Evolutionary conservation across 2,113 vertebrate genomes (phyloP).

Genomic region (Tricholaema leucomelas): DNA sequence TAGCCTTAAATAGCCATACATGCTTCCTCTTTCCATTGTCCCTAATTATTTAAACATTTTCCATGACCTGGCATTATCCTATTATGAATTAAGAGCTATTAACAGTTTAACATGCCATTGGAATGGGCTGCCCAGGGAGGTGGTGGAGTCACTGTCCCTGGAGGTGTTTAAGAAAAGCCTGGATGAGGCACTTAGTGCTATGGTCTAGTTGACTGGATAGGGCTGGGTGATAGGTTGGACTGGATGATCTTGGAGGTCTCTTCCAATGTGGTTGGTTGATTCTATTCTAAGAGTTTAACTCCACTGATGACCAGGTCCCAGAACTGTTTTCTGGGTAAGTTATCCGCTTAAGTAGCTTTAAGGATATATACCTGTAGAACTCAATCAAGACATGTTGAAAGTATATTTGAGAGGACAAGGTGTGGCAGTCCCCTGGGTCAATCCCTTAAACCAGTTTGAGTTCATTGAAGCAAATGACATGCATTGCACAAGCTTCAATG

Average conservation of each 20-base stretch:
- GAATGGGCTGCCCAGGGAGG: too few species aligned
- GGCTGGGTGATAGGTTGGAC: too few species aligned
- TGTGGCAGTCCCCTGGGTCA: not conserved
- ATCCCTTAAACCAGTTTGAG: not conserved
- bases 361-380: not conserved
- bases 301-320: not conserved
- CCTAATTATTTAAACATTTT: not conserved
- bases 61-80: not conserved
- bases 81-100: not conserved
- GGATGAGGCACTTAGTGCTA: too few species aligned
- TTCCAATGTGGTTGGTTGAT: too few species aligned
- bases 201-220: too few species aligned
- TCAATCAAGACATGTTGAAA: not conserved
- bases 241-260: too few species aligned
- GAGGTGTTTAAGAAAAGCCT: too few species aligned
- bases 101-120: too few species aligned
- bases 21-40: not conserved
- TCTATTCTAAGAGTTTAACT: not conserved
- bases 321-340: not conserved
- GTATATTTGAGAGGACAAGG: not conserved
- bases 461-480: not conserved
- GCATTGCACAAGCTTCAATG: not conserved
- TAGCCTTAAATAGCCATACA: not conserved
- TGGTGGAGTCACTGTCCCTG: too few species aligned
- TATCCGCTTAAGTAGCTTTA: not conserved